phyloP scores from a whole-genome alignment of 2,888 invertebrate species.

The Trypoxylon attenuatum region DNA sequence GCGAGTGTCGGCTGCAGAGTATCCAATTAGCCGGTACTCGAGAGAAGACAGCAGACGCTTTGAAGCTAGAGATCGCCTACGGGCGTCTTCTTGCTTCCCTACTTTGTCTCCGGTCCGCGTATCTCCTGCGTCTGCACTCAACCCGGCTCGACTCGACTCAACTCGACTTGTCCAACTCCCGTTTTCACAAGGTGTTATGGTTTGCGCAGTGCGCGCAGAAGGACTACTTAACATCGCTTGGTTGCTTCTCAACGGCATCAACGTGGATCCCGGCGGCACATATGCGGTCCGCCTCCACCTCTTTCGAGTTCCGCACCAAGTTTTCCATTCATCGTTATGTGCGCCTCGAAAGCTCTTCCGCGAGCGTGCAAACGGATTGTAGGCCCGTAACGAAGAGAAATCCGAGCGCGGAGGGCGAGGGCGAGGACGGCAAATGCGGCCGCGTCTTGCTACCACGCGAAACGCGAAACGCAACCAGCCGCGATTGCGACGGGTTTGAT shows the following conservation, averaged over 20 bases:
- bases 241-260: conserved; percentile 37
- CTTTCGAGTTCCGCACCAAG: conserved; percentile 18
- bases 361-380: neutral
- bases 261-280: too few relatives aligned
- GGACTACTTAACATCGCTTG: conserved; percentile 41
- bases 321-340: conserved; percentile 27
- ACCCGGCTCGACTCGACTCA: conserved; percentile 6
- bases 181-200: conserved; percentile 36
- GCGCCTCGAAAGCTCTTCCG: conserved; percentile 7
- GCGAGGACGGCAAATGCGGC: too few relatives aligned
- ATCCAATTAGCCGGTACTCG: conserved; percentile 59
- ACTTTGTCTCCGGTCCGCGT: conserved; percentile 24
- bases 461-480: too few relatives aligned
- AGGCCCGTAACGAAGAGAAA: neutral
- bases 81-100: conserved; percentile 40
- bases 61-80: conserved; percentile 35
- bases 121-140: conserved; percentile 21
- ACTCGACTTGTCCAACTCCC: conserved; percentile 21
- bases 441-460: too few relatives aligned
- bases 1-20: conserved; percentile 50
- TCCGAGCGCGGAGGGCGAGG: neutral
- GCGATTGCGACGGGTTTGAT: too few relatives aligned
- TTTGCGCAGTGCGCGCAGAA: conserved; percentile 26
- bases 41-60: conserved; percentile 39
- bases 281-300: too few relatives aligned